These are phyloP conservation scores for Calameuta idolon DNA, from an alignment of 2,888 invertebrate species.

Conservation along the genomic window DNA sequence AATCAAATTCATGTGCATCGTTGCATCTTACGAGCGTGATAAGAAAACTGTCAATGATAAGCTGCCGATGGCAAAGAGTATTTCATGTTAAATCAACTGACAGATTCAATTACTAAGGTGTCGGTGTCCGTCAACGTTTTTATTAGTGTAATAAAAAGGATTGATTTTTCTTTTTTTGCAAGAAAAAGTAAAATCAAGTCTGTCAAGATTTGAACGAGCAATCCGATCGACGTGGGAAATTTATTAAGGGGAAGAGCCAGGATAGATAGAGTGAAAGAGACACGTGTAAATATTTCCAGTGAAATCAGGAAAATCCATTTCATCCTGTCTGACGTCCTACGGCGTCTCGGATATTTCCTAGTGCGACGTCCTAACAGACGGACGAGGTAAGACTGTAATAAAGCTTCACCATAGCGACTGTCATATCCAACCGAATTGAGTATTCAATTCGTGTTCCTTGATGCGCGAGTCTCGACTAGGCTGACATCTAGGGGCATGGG, in stretches of 20 bases:
- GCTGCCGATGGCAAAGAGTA: neutral
- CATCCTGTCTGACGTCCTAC: neutral
- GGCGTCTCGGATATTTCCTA: neutral
- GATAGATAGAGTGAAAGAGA: neutral
- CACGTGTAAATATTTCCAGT: neutral
- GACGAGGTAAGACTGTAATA: conserved; percentile 46
- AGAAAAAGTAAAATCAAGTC: no score
- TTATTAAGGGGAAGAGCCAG: neutral
- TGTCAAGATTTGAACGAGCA: neutral
- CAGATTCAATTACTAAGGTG: neutral
- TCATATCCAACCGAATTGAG: conserved; percentile 29
- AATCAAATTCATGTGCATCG: neutral
- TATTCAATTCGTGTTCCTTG: neutral
- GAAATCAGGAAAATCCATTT: neutral
- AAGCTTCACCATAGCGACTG: conserved; percentile 37
- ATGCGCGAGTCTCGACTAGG: neutral
- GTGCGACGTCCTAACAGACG: conserved; percentile 34
- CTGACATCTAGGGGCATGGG: neutral
- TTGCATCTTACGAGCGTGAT: neutral
- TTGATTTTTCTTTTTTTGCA: no score
- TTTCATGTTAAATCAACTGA: neutral
- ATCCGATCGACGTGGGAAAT: neutral
- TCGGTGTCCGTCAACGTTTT: neutral
- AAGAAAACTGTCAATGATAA: neutral
- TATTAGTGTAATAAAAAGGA: neutral